phyloP scores from a whole-genome alignment of 2,888 invertebrate genomes.

The Drosophila paramelanica region DNA sequence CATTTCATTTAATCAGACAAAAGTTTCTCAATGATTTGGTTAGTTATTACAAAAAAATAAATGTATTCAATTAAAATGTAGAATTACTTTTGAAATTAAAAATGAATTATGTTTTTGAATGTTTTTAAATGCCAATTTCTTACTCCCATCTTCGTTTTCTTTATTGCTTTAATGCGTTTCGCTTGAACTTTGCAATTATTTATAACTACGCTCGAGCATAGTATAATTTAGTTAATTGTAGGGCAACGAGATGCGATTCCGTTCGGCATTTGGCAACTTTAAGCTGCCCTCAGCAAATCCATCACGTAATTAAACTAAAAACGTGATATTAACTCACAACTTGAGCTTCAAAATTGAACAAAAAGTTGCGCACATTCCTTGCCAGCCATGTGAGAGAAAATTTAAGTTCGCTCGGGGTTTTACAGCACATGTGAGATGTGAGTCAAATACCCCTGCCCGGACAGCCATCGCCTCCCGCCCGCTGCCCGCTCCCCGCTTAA shows the following conservation, averaged over 20 bases:
- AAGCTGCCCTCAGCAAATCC: slow-evolving; percentile 49
- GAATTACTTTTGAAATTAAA: no score
- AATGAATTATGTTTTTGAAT: no score
- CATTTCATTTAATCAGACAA: slow-evolving; percentile 5
- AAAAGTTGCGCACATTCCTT: slow-evolving; percentile 27
- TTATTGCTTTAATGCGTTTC: background rate
- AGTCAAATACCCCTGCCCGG: background rate
- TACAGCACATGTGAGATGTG: slow-evolving; percentile 47
- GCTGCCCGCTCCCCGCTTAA: background rate
- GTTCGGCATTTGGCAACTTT: slow-evolving; percentile 29
- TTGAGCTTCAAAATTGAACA: slow-evolving; percentile 41
- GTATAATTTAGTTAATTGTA: slow-evolving; percentile 27
- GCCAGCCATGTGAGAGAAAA: slow-evolving; percentile 41
- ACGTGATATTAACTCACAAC: slow-evolving; percentile 72
- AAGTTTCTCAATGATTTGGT: background rate
- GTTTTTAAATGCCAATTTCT: no score
- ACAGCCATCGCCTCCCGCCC: background rate
- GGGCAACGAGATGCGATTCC: background rate
- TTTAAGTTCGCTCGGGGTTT: slow-evolving; percentile 53
- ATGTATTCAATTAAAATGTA: background rate
- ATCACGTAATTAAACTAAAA: slow-evolving; percentile 71
- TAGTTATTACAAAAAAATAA: background rate
- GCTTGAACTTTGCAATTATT: slow-evolving; percentile 4
- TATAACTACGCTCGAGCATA: slow-evolving; percentile 8
- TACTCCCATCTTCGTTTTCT: no score